phyloP scores from a whole-genome alignment of 2,797 vertebrate species.

The Gallirallus australis region DNA sequence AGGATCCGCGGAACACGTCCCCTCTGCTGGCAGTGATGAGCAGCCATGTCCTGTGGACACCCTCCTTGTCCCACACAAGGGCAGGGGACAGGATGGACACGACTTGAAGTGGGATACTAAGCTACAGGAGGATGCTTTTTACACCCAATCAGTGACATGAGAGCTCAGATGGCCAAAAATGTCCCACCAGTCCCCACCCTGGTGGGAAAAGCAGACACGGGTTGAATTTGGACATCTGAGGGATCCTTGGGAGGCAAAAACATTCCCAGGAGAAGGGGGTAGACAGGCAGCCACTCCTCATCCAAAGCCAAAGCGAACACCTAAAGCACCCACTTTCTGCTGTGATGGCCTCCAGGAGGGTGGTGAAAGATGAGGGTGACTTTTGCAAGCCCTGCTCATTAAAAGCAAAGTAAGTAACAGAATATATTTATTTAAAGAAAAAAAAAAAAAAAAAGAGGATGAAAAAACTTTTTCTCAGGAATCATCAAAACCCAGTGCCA shows the following conservation, averaged over 20 bases:
- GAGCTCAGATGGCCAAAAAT: neutral
- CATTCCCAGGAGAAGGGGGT: neutral
- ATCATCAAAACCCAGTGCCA: constrained; percentile 13
- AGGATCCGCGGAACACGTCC: neutral
- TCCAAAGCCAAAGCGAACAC: neutral
- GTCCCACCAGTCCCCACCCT: accelerated
- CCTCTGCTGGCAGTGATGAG: neutral
- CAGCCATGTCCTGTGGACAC: neutral
- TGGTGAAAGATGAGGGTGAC: neutral
- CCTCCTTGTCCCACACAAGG: neutral
- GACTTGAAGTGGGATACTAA: neutral
- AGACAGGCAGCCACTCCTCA: neutral
- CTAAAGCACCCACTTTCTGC: neutral
- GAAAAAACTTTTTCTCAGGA: constrained; percentile 46
- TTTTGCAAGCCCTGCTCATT: neutral
- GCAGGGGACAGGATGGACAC: neutral
- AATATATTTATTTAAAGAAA: neutral
- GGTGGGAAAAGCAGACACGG: neutral
- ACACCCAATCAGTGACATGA: neutral
- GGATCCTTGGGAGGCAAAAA: neutral
- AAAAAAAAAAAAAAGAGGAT: neutral
- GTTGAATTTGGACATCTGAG: neutral
- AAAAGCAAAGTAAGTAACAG: neutral
- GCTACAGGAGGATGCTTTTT: neutral
- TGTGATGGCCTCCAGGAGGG: accelerated